These are phyloP conservation scores for Papilio helenus DNA, from an alignment of 1,140 invertebrate genomes.

Conservation along the genomic window DNA sequence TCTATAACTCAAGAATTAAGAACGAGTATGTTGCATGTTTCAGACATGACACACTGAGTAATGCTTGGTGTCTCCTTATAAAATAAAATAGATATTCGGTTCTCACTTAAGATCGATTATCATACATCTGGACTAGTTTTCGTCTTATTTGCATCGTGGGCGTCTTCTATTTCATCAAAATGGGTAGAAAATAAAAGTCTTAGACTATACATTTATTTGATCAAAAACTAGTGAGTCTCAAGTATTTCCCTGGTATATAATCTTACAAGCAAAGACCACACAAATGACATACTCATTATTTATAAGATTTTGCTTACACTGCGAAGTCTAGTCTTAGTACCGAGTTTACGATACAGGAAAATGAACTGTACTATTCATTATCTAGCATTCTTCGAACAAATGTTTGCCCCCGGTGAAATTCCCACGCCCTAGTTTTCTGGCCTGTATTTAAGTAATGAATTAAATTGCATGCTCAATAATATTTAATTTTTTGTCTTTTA, in stretches of 20 bases:
- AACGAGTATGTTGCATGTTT: neutral
- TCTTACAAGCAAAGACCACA: neutral
- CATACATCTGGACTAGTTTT: too few relatives aligned
- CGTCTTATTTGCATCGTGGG: too few relatives aligned
- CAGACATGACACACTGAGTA: too few relatives aligned
- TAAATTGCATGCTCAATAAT: neutral
- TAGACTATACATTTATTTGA: too few relatives aligned
- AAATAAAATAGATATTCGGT: too few relatives aligned
- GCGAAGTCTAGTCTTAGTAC: neutral
- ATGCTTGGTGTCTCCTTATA: too few relatives aligned
- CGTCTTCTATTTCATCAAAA: too few relatives aligned
- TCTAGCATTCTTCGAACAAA: neutral
- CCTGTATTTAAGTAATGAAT: neutral
- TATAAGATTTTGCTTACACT: neutral
- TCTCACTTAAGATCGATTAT: too few relatives aligned
- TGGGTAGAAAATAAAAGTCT: neutral
- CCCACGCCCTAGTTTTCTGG: neutral
- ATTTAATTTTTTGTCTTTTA: neutral
- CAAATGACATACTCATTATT: neutral
- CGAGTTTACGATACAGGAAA: slow-evolving; percentile 4
- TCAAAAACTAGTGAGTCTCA: too few relatives aligned
- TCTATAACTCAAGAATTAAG: neutral
- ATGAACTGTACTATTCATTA: slow-evolving; percentile 1
- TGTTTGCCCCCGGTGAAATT: neutral
- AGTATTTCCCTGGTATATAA: neutral